phyloP scores from a whole-genome alignment of 2,113 vertebrate species.

The Nannobrachium achirus region DNA sequence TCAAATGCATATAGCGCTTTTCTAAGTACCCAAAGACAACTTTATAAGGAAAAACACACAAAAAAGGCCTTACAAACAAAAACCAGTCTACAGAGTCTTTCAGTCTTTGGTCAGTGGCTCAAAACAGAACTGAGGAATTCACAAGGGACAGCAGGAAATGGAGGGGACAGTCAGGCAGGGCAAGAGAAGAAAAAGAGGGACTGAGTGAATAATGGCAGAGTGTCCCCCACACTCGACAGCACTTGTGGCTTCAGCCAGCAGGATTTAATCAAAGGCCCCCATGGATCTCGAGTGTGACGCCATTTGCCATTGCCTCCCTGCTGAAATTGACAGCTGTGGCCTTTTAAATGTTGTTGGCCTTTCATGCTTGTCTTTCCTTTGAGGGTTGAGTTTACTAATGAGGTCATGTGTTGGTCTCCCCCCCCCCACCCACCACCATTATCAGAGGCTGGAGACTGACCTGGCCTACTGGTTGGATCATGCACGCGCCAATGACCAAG shows the following conservation, averaged over 20 bases:
- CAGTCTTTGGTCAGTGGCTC: slow-evolving; percentile 24
- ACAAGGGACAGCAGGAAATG: slow-evolving; percentile 1
- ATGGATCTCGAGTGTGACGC: background rate
- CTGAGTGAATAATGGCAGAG: slow-evolving; percentile 30
- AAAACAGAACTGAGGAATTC: slow-evolving; percentile 11
- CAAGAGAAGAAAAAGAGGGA: slow-evolving; percentile 2
- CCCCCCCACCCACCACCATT: background rate
- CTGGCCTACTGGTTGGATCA: slow-evolving; percentile 89
- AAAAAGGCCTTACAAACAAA: too few species aligned
- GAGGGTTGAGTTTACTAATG: background rate
- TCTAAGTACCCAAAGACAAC: too few species aligned
- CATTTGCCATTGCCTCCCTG: slow-evolving; percentile 36
- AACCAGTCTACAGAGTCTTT: background rate
- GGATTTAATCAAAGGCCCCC: slow-evolving; percentile 7
- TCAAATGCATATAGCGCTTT: too few species aligned
- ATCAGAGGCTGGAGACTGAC: slow-evolving; percentile 92
- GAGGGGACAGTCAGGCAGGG: slow-evolving; percentile 4
- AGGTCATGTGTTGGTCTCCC: slow-evolving; percentile 5
- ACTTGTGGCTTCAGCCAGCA: slow-evolving; percentile 9
- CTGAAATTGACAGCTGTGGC: slow-evolving; percentile 53
- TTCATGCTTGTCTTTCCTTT: slow-evolving; percentile 8
- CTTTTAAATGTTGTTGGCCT: slow-evolving; percentile 44
- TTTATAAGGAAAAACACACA: too few species aligned
- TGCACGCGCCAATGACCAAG: slow-evolving; percentile 80
- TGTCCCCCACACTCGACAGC: slow-evolving; percentile 25